Base-by-base conservation (phyloP, 2,797 vertebrate genomes). In the Poeciliopsis presidionis region DNA sequence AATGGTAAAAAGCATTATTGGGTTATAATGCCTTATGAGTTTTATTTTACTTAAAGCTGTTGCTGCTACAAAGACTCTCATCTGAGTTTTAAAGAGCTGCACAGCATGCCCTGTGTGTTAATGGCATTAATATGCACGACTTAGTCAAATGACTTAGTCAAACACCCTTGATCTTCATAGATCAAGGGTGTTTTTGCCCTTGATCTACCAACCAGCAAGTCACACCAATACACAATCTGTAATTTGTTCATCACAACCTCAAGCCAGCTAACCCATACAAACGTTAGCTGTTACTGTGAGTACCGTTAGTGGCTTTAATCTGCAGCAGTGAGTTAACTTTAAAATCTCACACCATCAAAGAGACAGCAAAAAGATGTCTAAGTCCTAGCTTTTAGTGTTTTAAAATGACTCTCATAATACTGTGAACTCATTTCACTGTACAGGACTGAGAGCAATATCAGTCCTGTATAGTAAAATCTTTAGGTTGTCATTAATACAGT, bases 401-500 rank as follows among this genome's bases (percentile, higher is more conserved):
- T 39, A 65, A 12, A 65, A 22, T 22, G 63, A 39, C 16, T 18
- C 18, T 39, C 33, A 75, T 82, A 84, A 73, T 7, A 14, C 73
- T 77, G 28, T 76, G 76, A 70, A 73, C 75, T 76, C 74, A 39
- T 30, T 22, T 65, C 36, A 39, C 63, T 65, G 36, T 80, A 46
- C 59, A 77, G 61, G 53, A 59, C 75, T 73, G 72, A 87, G 7
- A 25, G 7, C 30, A 59, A 59, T 59, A 30, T 59, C n/a, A 30
- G 28, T 59, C 5, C 1, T 13, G n/a, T 57, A 28, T 12, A 57
- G 13, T 61, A 33, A 33, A 61, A n/a, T 20, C 0, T 3, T 61
- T 36, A 33, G 6, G 16, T 86, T 84, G 85, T 85, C 86, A 90
- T 88, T 89, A 89, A 88, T n/a, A 81, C 72, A 72, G 61, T 81